A percentile compares a stretch with the other conserved stretches of the same genome.
These are phyloP conservation scores for Karalla daura DNA, from an alignment of 2,797 vertebrate genomes.

Conservation along the genomic window DNA sequence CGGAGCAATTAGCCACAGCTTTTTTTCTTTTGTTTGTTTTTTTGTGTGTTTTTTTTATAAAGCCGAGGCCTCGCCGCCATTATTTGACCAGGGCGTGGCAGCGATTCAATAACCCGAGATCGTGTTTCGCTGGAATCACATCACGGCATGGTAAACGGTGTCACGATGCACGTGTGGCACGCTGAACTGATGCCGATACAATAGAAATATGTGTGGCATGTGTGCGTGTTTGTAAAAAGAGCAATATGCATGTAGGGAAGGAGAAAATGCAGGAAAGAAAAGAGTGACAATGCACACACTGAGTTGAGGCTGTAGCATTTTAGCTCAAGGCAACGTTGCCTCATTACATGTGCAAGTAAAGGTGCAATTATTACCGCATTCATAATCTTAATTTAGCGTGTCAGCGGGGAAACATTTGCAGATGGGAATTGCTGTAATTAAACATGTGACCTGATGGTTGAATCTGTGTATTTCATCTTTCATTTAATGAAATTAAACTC, in stretches of 20 bases:
- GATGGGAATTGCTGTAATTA: neutral
- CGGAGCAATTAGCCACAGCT: constrained; percentile 57
- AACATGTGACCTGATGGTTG: neutral
- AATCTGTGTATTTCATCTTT: neutral
- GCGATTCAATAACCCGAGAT: constrained; percentile 34
- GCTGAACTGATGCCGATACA: neutral
- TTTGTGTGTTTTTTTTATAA: too few species aligned
- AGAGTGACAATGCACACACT: too few species aligned
- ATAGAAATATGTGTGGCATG: neutral
- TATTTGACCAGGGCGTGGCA: constrained; percentile 40
- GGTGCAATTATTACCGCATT: neutral
- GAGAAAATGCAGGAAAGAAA: too few species aligned
- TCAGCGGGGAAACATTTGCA: neutral
- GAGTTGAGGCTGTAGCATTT: too few species aligned
- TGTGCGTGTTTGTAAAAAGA: neutral
- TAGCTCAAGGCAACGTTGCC: too few species aligned
- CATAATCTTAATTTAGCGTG: neutral
- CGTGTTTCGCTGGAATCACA: constrained; percentile 40
- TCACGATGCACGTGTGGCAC: neutral
- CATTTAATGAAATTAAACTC: neutral
- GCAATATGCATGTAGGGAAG: too few species aligned
- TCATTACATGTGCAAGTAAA: too few species aligned
- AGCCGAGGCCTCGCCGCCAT: constrained; percentile 26
- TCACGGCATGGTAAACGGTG: constrained; percentile 7
- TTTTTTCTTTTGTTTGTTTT: too few species aligned